These are phyloP conservation scores for Pelodytes ibericus DNA, from an alignment of 2,797 vertebrate species.

Conservation along the genomic window DNA sequence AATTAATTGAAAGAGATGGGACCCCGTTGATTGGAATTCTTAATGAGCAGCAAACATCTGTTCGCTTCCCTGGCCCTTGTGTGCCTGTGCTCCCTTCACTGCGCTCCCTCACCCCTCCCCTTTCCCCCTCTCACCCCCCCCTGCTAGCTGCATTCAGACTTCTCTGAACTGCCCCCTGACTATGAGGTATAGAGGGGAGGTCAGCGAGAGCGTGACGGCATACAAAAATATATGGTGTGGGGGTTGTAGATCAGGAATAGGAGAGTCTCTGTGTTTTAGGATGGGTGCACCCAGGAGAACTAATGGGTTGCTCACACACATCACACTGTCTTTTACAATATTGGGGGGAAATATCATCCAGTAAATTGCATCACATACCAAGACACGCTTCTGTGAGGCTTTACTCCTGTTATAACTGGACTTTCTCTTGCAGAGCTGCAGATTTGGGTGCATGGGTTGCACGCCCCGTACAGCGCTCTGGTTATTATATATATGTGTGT, in stretches of 20 bases:
- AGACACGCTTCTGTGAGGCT: no score
- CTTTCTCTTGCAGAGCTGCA: no score
- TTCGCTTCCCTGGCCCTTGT: constrained; percentile 44
- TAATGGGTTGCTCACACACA: background rate
- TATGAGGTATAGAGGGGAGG: constrained; percentile 48
- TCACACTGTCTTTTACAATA: background rate
- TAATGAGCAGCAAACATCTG: constrained; percentile 69
- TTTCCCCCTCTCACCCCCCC: constrained; percentile 11
- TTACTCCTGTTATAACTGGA: no score
- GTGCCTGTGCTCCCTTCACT: background rate
- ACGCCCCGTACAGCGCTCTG: no score
- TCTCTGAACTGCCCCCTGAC: constrained; percentile 37
- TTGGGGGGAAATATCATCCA: no score
- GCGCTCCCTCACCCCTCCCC: background rate
- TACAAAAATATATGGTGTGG: constrained; percentile 20
- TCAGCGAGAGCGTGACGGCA: constrained; percentile 19
- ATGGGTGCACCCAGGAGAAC: background rate
- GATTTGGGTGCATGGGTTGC: no score
- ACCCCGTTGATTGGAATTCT: constrained; percentile 52
- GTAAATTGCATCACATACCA: no score
- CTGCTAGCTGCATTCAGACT: constrained; percentile 15
- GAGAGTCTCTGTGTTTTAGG: background rate
- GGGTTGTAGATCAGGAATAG: accelerated
- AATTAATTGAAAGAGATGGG: constrained; percentile 64
- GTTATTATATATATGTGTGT: no score